A percentile compares a stretch with the other conserved stretches of the same genome.
Evolutionary conservation across 2,797 vertebrate genomes (phyloP).

Genomic region (Artibeus jamaicensis): DNA sequence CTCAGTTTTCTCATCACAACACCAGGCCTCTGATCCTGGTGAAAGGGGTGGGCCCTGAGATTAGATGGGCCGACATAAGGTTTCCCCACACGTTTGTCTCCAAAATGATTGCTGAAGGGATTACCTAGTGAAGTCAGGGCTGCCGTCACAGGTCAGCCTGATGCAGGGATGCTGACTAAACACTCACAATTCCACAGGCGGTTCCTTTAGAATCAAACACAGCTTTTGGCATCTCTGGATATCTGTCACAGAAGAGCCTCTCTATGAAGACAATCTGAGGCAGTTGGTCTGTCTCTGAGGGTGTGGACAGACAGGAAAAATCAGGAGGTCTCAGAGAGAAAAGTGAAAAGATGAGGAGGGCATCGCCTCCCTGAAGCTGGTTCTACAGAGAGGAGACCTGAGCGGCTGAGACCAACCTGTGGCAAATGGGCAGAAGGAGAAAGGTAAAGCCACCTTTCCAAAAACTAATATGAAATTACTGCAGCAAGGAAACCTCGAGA

Average conservation of each 20-base stretch:
- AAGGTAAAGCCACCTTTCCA: not conserved
- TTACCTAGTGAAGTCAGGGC: not conserved
- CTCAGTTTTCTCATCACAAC: not conserved
- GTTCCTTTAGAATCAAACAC: not conserved
- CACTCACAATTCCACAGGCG: too few species aligned
- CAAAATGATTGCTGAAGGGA: not conserved
- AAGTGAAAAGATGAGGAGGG: not conserved
- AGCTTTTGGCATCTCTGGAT: not conserved
- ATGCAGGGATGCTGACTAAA: not conserved
- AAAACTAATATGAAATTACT: not conserved
- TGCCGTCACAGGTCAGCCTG: not conserved
- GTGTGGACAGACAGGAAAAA: not conserved
- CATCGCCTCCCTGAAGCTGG: rapidly evolving
- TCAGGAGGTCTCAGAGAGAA: not conserved
- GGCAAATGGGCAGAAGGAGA: not conserved
- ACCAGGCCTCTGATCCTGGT: not conserved
- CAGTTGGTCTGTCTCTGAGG: not conserved
- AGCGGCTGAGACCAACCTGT: not conserved
- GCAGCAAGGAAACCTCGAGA: not conserved
- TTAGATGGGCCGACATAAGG: not conserved
- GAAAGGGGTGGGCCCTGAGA: not conserved
- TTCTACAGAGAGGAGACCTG: not conserved
- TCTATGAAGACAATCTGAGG: too few species aligned
- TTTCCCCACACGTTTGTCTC: not conserved
- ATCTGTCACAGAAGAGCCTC: not conserved